Percentiles rank a stretch among this genome's conserved stretches.
Conservation (phyloP, 2,888 invertebrate species). For the Salpingus planirostris region DNA sequence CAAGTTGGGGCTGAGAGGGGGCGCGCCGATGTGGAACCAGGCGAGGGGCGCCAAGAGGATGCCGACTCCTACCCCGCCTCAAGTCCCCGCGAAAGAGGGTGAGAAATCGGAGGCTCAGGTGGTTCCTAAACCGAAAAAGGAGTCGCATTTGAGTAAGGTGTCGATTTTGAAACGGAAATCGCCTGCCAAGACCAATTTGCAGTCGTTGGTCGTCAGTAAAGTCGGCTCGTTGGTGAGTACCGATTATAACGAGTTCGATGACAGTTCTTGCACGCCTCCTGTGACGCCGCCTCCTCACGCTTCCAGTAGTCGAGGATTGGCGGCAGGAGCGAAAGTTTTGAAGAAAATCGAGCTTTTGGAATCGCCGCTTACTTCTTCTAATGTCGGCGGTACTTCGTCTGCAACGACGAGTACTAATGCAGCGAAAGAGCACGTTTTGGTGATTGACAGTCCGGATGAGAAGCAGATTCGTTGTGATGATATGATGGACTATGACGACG, state of each 20-base stretch:
- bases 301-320: conserved; percentile 14
- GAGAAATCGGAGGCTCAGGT: conserved; percentile 4
- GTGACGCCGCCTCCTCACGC: conserved; percentile 44
- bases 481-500: conserved; percentile 52
- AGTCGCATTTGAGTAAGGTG: conserved; percentile 45
- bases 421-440: conserved; percentile 26
- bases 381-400: background rate
- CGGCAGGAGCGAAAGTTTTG: conserved; percentile 4
- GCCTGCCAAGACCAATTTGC: conserved; percentile 33
- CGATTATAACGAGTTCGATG: conserved; percentile 52
- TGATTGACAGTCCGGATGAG: conserved; percentile 30
- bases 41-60: conserved; percentile 39
- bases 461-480: conserved; percentile 44
- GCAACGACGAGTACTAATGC: conserved; percentile 15
- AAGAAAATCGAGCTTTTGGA: too few species aligned
- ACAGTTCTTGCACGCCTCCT: conserved; percentile 49
- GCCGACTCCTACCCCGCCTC: conserved; percentile 34
- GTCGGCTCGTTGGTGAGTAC: conserved; percentile 47
- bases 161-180: conserved; percentile 52
- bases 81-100: conserved; percentile 11
- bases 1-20: conserved; percentile 55
- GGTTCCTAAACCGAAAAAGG: conserved; percentile 38
- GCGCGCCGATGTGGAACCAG: conserved; percentile 56
- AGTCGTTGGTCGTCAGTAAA: conserved; percentile 36
- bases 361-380: too few species aligned